Percentiles rank a stretch among this genome's conserved stretches.
Conservation (phyloP, 2,888 invertebrate genomes). For the Itoplectis maculator region DNA sequence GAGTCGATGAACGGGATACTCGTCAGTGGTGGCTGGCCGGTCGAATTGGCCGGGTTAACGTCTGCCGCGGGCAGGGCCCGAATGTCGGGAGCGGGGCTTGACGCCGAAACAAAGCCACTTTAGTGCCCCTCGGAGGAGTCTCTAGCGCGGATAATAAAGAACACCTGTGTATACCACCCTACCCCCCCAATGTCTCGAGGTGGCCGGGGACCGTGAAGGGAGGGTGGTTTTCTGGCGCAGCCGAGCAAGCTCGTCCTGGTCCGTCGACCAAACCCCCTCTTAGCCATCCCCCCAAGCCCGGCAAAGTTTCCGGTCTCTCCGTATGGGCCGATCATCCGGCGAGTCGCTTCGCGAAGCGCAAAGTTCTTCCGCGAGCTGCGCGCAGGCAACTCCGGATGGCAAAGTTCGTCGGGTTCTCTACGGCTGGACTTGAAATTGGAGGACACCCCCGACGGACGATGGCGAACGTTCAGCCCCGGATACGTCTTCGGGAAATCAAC, state of each 20-base stretch:
- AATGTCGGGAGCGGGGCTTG: conserved; percentile 1
- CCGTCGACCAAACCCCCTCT: not conserved
- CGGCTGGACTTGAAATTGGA: conserved; percentile 64
- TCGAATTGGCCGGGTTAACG: not conserved
- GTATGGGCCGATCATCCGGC: conserved; percentile 45
- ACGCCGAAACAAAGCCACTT: conserved; percentile 16
- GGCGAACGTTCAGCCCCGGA: conserved; percentile 30
- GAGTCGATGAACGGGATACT: no score
- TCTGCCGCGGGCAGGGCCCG: not conserved
- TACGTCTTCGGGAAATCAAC: conserved; percentile 32
- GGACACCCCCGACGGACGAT: conserved; percentile 62
- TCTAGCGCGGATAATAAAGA: conserved; percentile 39
- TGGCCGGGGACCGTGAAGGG: conserved; percentile 22
- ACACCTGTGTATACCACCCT: conserved; percentile 52
- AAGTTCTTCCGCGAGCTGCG: conserved; percentile 56
- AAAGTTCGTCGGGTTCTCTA: conserved; percentile 54
- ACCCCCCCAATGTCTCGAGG: no score
- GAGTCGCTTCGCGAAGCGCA: conserved; percentile 51
- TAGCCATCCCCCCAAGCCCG: conserved; percentile 19
- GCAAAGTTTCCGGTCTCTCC: conserved; percentile 50
- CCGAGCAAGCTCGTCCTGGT: conserved; percentile 30
- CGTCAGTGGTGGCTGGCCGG: no score
- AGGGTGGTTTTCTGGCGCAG: conserved; percentile 19
- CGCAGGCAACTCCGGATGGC: conserved; percentile 52
- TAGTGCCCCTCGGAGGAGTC: conserved; percentile 36